Base-by-base conservation (phyloP, 2,888 invertebrate species). In the Zaprionus obscuricornis region DNA sequence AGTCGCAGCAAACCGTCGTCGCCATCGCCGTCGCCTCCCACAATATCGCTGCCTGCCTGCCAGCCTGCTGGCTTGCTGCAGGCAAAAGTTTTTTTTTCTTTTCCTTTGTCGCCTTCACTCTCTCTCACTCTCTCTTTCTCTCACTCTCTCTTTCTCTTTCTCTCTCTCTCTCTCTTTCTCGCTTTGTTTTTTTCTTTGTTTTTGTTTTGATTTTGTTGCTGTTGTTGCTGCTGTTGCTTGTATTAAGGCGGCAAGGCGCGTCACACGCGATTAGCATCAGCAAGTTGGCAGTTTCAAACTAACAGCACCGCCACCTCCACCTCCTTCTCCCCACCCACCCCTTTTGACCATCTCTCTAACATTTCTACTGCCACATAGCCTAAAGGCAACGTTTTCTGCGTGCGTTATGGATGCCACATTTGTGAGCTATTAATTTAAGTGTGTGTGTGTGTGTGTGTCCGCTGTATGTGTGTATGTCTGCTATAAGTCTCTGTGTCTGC, bases 351-450 rank as follows among this genome's bases (percentile, higher is more conserved):
- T 1, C 17, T 3, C 14, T 4, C 45, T 45, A 7, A 8, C 11
- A 37, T n/a, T 3, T n/a, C n/a, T n/a, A n/a, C n/a, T n/a, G n/a
- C n/a, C n/a, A n/a, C n/a, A n/a, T n/a, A n/a, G n/a, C n/a, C n/a
- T n/a, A n/a, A n/a, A n/a, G 56, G 24, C 36, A 45, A 40, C 64
- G 24, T 36, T 47, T 18, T n/a, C 33, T 33, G 50, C 55, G 51
- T 31, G 43, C 71, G 65, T 74, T 77, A 77, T 77, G 62, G 58
- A 77, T 81, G 62, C 36, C 79, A 66, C 79, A 78, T 83, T 83
- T 75, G 83, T 75, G 73, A 46, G 83, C 79, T 54, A 83, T 78
- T 79, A 75, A 70, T 56, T 75, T 62, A 66, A 70, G 76, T 62
- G 65, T 62, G 57, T 50, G 69, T 55, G 34, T 36, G 43, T 57